Percentiles rank a stretch among this genome's conserved stretches.
phyloP scores from a whole-genome alignment of 2,888 invertebrate genomes.

The Rhamnusium bicolor region DNA sequence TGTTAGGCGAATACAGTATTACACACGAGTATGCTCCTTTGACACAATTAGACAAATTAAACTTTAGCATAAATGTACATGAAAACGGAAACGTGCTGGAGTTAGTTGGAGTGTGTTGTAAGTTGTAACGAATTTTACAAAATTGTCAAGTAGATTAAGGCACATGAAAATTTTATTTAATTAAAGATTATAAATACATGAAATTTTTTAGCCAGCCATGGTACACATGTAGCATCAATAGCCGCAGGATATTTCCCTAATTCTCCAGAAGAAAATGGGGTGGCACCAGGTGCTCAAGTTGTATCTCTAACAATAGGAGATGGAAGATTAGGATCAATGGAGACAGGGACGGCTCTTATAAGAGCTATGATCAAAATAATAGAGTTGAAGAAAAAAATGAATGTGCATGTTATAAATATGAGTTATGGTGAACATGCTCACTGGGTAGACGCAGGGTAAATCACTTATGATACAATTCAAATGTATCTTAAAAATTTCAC shows the following conservation, averaged over 20 bases:
- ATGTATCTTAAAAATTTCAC: too few relatives aligned
- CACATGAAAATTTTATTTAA: too few relatives aligned
- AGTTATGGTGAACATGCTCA: slow-evolving; percentile 97
- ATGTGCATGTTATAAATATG: slow-evolving; percentile 95
- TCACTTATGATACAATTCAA: too few relatives aligned
- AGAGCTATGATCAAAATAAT: slow-evolving; percentile 93
- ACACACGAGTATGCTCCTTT: slow-evolving; percentile 86
- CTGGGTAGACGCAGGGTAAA: slow-evolving; percentile 92
- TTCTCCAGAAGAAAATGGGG: slow-evolving; percentile 90
- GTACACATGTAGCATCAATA: slow-evolving; percentile 98
- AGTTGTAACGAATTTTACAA: slow-evolving; percentile 70
- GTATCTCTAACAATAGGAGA: slow-evolving; percentile 96
- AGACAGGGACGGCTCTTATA: slow-evolving; percentile 94
- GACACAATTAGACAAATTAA: slow-evolving; percentile 85
- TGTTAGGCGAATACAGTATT: slow-evolving; percentile 86
- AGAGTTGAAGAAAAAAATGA: slow-evolving; percentile 76
- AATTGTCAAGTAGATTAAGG: too few relatives aligned
- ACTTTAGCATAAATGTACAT: slow-evolving; percentile 93
- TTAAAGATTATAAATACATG: too few relatives aligned
- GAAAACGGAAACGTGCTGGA: slow-evolving; percentile 92
- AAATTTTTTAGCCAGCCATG: slow-evolving; percentile 85
- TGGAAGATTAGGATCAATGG: slow-evolving; percentile 93
- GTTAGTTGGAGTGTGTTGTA: slow-evolving; percentile 95
- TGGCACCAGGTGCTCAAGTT: slow-evolving; percentile 97
- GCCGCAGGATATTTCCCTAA: slow-evolving; percentile 93